Conservation (phyloP, 2,888 invertebrate species). For the Hedychridium roseum region DNA sequence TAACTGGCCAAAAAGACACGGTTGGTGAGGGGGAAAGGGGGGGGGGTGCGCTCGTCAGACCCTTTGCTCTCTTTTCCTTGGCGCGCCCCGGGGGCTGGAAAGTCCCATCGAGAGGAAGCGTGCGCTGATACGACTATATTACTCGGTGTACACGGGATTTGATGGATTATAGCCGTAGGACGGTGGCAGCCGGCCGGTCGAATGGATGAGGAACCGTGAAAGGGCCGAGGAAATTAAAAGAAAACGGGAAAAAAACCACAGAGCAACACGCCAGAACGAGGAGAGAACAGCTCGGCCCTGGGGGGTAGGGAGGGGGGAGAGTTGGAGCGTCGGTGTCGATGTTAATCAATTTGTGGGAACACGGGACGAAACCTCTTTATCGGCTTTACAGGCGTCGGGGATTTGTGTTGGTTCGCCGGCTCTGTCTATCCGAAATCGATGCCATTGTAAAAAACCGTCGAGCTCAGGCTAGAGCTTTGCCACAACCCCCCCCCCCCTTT, state of each 20-base stretch:
- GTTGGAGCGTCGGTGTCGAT: too few species aligned
- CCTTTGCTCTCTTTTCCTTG: neutral
- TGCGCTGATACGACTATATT: constrained; percentile 13
- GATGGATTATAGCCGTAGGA: constrained; percentile 37
- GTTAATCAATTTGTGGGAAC: constrained; percentile 31
- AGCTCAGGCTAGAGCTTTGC: neutral
- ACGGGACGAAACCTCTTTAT: constrained; percentile 13
- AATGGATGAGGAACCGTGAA: constrained; percentile 20
- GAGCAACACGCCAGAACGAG: neutral
- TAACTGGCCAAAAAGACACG: too few species aligned
- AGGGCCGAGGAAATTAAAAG: constrained; percentile 4
- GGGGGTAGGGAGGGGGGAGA: too few species aligned
- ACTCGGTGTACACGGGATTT: constrained; percentile 24
- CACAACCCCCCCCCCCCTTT: too few species aligned
- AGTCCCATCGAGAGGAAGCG: constrained; percentile 9
- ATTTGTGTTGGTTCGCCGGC: constrained; percentile 42
- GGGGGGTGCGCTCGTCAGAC: neutral
- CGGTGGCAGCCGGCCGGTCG: constrained; percentile 18
- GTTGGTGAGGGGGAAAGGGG: neutral
- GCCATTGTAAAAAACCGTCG: too few species aligned
- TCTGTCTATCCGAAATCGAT: constrained; percentile 42
- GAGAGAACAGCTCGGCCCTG: constrained; percentile 1
- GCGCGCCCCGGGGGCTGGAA: constrained; percentile 13
- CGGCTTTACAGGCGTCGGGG: constrained; percentile 17
- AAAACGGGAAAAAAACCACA: neutral